Evolutionary conservation across 2,797 vertebrate genomes (phyloP).

Genomic region (Zalophus californianus): DNA sequence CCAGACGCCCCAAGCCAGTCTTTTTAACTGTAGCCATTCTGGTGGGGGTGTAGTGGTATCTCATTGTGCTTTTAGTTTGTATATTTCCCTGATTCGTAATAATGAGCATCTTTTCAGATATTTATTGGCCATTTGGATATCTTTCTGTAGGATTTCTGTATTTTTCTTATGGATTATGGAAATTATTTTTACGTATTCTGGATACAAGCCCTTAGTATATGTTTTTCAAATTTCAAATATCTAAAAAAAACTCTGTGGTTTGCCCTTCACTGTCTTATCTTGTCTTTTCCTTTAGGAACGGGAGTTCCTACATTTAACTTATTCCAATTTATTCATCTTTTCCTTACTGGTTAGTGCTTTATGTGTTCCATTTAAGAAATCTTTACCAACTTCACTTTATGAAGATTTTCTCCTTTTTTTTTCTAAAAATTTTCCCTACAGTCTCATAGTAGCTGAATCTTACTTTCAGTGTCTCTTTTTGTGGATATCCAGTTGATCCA

Average conservation of each 20-base stretch:
- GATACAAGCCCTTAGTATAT: not conserved
- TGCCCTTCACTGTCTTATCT: not conserved
- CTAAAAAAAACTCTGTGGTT: not conserved
- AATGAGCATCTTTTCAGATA: not conserved
- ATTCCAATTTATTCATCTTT: not conserved
- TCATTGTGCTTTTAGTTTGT: not conserved
- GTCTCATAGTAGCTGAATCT: not conserved
- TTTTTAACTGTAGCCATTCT: constrained; percentile 18
- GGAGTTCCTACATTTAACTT: constrained; percentile 18
- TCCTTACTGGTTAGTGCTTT: not conserved
- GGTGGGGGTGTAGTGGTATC: not conserved
- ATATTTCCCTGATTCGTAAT: not conserved
- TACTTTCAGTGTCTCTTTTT: not conserved
- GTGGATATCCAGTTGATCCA: not conserved
- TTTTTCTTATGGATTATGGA: constrained; percentile 35
- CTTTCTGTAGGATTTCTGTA: not conserved
- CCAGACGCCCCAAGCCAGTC: not conserved
- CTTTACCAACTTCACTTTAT: not conserved
- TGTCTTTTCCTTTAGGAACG: constrained; percentile 8
- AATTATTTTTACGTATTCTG: not conserved
- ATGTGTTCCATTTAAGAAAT: not conserved
- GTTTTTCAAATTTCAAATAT: not conserved
- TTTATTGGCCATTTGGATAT: not conserved
- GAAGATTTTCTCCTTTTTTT: not conserved
- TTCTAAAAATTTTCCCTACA: not conserved